Base-by-base conservation (phyloP, 2,113 vertebrate genomes). In the Lampris megalopsis region DNA sequence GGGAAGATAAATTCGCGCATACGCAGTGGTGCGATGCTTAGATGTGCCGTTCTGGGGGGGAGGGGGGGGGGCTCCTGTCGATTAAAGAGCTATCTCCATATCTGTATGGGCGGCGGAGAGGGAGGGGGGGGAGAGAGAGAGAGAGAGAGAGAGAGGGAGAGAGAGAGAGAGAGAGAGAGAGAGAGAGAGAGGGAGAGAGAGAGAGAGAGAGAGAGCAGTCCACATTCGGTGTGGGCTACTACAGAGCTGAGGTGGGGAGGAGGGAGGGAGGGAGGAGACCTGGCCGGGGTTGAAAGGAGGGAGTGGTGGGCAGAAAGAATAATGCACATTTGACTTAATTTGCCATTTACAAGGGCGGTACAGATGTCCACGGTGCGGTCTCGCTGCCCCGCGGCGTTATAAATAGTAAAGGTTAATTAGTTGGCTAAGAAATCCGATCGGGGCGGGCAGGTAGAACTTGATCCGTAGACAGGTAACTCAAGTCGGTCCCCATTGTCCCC, bases 341-440 rank as follows among this genome's bases (percentile, higher is more conserved):
- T 89, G 77, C 59, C 82, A 78, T 88, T 87, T 90, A 73, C 83
- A 88, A 83, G 88, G 85, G 82, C 83, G 75, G 83, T 82, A 83
- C 79, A 83, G 74, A 89, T 82, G 84, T 85, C 73, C 80, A 54
- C 48, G 71, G 76, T 78, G 61, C 81, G 59, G 37, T 85, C 81
- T 84, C 63, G 76, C 67, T 71, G 81, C 59, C 67, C 57, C 74
- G 81, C 81, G 88, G 87, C 78, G 85, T 93, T 96, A 97, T 95
- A 97, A 97, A 97, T 95, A 97, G 96, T 93, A 94, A 93, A 95
- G 94, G 95, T 96, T 97, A 95, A 96, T 97, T 96, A 97, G 96
- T 95, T 95, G 95, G 93, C 89, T 88, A 92, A 88, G 97, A 96
- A 96, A 99, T 93, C 91, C 73, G 96, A 99, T 94, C 95, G 84